Evolutionary conservation across 2,888 invertebrate species (phyloP), one percentile per base, ranked within the genome.

Genomic region (Lepidonotus clava): DNA sequence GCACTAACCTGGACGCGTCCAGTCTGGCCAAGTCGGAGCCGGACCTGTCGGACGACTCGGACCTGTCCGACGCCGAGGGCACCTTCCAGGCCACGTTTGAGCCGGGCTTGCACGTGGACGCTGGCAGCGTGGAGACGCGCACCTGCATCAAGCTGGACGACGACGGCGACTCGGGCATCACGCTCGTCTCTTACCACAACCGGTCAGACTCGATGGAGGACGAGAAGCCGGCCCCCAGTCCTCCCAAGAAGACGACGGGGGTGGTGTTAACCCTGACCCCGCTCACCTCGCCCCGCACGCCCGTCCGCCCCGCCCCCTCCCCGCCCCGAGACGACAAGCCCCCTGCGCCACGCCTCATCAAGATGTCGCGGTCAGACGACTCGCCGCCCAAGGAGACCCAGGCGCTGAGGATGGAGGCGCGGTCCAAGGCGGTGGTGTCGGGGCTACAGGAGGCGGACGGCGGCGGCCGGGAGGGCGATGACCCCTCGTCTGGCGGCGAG

Each of bases 161-260:
- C 46, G 85, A 85, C 28, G 85, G 66, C n/a, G 85, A 85, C 41
- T 85, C 85, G 21, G 85, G 85, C 28, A 85, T 85, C 8, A 85
- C 67, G 0, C 18, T 85, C 41, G 56, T 83, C 0, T 83, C 83
- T 53, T 83, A 83, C 36, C 83, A 83, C 51, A 80, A 80, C 32
- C 80, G 80, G 4, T 80, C 80, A 18, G 80, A 80, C 51, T 80
- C 80, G 24, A 28, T 80, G 0, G 80, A 80, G 0, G 80, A 80
- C 8, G 80, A 80, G 41, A 28, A 53, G 46, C 18, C 46, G 18
- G 46, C 46, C 46, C 18, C 46, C 46, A 11, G 46, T 18, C 46
- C 46, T 46, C 46, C 80, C 51, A 40, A 32, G 21, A 51, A 46
- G 32, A 46, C 11, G 28, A 80, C 46, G 8, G 80, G 80, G 6